Conservation (phyloP, 1,140 invertebrate genomes). For the Hyles vespertilio region DNA sequence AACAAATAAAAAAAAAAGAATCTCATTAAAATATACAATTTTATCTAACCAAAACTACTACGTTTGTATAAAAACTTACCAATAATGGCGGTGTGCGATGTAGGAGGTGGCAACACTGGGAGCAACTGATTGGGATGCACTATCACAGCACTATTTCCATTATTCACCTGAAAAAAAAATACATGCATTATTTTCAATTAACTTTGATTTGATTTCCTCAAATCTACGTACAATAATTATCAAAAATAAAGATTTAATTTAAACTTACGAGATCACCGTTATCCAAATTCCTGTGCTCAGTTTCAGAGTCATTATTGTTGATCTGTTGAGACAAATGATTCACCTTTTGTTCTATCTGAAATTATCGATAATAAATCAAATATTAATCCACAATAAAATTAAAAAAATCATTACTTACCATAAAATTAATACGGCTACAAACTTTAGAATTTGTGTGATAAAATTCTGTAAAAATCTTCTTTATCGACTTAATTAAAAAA, state of each 20-base stretch:
- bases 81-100: conserved; percentile 65
- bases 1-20: too few species aligned
- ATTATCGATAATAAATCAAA: too few species aligned
- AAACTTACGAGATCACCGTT: conserved; percentile 60
- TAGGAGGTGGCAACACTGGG: conserved; percentile 78
- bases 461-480: too few species aligned
- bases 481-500: too few species aligned
- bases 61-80: conserved; percentile 33
- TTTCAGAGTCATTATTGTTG: conserved; percentile 52
- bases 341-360: conserved; percentile 57
- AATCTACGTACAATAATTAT: not conserved
- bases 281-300: conserved; percentile 46
- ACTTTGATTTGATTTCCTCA: too few species aligned
- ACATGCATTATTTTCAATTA: not conserved
- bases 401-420: too few species aligned
- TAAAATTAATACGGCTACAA: too few species aligned
- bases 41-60: too few species aligned
- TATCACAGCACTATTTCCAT: conserved; percentile 78
- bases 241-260: not conserved
- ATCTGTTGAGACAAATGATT: conserved; percentile 46
- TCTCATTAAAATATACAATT: too few species aligned
- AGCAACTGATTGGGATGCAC: conserved; percentile 84
- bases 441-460: too few species aligned
- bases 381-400: too few species aligned
- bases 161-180: conserved; percentile 45